phyloP scores from a whole-genome alignment of 1,140 invertebrate genomes.

The Heliconius himera region DNA sequence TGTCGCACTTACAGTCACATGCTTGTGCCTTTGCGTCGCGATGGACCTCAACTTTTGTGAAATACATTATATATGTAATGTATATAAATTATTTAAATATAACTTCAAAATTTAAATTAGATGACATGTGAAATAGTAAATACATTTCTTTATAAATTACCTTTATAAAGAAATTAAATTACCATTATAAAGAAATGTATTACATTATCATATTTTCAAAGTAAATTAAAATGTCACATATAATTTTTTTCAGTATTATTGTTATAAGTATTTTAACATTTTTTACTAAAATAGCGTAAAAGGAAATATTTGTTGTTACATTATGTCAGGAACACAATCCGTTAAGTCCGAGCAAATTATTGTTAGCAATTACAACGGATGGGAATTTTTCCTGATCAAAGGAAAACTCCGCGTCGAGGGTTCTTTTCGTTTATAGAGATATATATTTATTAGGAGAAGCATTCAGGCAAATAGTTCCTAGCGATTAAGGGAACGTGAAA shows the following conservation, averaged over 20 bases:
- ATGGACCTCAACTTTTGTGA: no score
- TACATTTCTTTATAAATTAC: no score
- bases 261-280: not conserved
- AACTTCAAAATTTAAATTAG: not conserved
- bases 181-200: no score
- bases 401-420: constrained; percentile 28
- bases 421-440: constrained; percentile 34
- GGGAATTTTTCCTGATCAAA: constrained; percentile 35
- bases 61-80: no score
- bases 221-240: not conserved
- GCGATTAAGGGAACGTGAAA: constrained; percentile 36
- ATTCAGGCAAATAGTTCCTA: constrained; percentile 32
- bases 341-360: constrained; percentile 45
- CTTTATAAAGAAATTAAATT: no score
- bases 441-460: constrained; percentile 35
- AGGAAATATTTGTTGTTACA: constrained; percentile 31
- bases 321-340: constrained; percentile 45
- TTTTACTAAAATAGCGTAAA: not conserved
- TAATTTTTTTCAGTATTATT: not conserved
- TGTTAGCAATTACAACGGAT: constrained; percentile 46
- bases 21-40: no score
- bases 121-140: not conserved
- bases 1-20: no score
- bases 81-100: not conserved
- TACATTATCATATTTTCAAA: no score